A percentile compares a stretch with the other conserved stretches of the same genome.
phyloP scores from a whole-genome alignment of 2,888 invertebrate genomes.

The Calliopum simillimum region DNA sequence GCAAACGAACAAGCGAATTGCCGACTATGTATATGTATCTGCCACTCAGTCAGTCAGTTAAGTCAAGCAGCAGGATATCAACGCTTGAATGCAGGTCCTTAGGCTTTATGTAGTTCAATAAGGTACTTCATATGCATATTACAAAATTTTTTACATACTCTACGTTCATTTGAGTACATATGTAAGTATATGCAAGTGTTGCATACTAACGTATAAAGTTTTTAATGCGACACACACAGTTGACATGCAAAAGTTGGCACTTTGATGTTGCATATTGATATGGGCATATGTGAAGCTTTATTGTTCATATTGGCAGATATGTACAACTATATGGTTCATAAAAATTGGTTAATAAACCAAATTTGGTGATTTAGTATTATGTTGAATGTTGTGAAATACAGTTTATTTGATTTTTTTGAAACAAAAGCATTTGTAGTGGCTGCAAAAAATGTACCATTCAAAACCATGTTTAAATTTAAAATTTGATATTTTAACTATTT shows the following conservation, averaged over 20 bases:
- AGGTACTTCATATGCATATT: neutral
- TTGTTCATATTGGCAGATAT: too few relatives aligned
- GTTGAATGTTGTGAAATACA: too few relatives aligned
- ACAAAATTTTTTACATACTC: neutral
- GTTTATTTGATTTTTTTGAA: too few relatives aligned
- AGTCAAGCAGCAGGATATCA: neutral
- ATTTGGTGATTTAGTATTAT: too few relatives aligned
- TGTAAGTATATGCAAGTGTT: neutral
- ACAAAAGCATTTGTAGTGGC: too few relatives aligned
- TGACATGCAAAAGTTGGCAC: constrained; percentile 22
- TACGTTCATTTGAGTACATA: neutral
- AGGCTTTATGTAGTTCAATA: neutral
- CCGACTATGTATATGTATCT: neutral
- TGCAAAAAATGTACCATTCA: too few relatives aligned
- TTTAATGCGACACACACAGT: neutral
- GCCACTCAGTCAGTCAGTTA: neutral
- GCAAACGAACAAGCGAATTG: neutral
- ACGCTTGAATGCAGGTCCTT: neutral
- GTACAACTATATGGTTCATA: too few relatives aligned
- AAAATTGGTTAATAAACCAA: too few relatives aligned
- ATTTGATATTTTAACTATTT: too few relatives aligned
- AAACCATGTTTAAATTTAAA: too few relatives aligned
- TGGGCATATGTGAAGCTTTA: too few relatives aligned
- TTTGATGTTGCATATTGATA: constrained; percentile 10
- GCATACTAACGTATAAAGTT: neutral